These are phyloP conservation scores for Ophonus ardosiacus DNA, from an alignment of 2,888 invertebrate genomes.

Conservation along the genomic window DNA sequence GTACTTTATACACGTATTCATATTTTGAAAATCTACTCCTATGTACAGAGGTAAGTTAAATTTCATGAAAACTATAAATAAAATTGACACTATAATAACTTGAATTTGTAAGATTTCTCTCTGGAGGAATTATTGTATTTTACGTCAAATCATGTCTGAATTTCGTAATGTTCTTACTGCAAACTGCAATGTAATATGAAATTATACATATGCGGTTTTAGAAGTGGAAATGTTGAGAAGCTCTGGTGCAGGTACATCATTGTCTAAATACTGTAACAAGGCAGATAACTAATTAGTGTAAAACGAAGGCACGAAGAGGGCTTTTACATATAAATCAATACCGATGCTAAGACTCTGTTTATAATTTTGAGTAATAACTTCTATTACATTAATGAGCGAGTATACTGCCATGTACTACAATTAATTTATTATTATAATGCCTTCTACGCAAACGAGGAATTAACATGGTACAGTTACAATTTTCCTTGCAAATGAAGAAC, in stretches of 20 bases:
- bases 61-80: too few relatives aligned
- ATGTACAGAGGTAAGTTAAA: too few relatives aligned
- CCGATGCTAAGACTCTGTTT: background rate
- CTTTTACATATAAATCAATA: slow-evolving; percentile 6
- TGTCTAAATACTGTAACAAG: slow-evolving; percentile 20
- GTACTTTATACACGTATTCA: too few relatives aligned
- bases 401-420: background rate
- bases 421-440: background rate
- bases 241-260: background rate
- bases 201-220: background rate
- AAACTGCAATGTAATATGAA: background rate
- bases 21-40: too few relatives aligned
- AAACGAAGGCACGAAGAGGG: background rate
- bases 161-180: background rate
- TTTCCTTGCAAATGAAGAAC: too few relatives aligned
- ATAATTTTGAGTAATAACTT: background rate
- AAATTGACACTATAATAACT: too few relatives aligned
- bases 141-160: background rate
- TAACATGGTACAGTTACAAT: background rate
- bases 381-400: background rate
- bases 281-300: slow-evolving; percentile 14
- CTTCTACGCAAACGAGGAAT: background rate
- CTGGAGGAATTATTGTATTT: too few relatives aligned
- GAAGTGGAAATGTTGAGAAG: background rate
- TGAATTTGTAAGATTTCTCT: too few relatives aligned